Conservation (phyloP, 2,888 invertebrate genomes). For the Meta bourneti region DNA sequence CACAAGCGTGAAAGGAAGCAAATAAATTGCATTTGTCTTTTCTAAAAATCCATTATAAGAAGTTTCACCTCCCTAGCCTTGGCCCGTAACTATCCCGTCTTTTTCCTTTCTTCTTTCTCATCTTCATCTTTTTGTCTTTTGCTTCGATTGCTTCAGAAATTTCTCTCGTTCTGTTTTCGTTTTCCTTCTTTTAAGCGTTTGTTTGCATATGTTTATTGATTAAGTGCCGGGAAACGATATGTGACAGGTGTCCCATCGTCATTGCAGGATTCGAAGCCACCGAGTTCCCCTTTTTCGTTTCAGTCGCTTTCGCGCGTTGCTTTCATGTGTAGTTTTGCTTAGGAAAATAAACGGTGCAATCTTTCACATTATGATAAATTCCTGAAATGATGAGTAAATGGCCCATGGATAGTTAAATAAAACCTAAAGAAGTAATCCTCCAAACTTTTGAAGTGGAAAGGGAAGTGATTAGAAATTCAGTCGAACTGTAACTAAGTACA, state of each 20-base stretch:
- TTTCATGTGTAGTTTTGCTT: too few species aligned
- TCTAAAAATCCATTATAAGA: constrained; percentile 59
- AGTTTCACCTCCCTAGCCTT: constrained; percentile 3
- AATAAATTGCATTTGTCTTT: constrained; percentile 63
- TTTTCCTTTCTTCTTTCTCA: background rate
- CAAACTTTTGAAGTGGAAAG: too few species aligned
- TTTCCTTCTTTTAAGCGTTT: constrained; percentile 37
- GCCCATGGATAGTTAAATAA: too few species aligned
- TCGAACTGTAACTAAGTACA: too few species aligned
- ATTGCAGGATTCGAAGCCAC: background rate
- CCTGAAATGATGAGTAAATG: too few species aligned
- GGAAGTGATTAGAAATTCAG: too few species aligned
- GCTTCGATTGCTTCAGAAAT: constrained; percentile 21
- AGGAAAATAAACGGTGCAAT: too few species aligned
- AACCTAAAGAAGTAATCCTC: too few species aligned
- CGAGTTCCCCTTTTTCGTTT: too few species aligned
- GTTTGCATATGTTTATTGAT: constrained; percentile 68
- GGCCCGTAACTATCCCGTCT: background rate
- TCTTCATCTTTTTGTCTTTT: background rate
- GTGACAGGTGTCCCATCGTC: constrained; percentile 31
- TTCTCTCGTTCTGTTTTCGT: background rate
- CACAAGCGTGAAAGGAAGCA: constrained; percentile 2
- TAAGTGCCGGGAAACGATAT: constrained; percentile 13
- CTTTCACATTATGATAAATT: too few species aligned
- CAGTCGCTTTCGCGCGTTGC: too few species aligned